Conservation (phyloP, 1,140 invertebrate species). For the Pantala flavescens region DNA sequence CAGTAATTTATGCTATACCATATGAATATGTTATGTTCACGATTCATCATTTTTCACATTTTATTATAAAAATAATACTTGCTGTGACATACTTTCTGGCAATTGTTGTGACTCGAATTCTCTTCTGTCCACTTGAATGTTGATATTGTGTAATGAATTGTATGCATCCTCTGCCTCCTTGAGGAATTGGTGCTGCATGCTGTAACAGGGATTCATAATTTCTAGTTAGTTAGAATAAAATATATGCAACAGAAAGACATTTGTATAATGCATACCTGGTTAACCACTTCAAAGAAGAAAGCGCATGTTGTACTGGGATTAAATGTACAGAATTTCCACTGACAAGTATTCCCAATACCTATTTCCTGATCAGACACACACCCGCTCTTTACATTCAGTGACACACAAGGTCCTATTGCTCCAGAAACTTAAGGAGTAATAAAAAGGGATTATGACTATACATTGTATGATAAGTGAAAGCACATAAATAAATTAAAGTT, state of each 20-base stretch:
- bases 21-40: too few species aligned
- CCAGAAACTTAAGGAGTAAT: slow-evolving; percentile 65
- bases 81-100: slow-evolving; percentile 81
- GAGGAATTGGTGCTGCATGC: slow-evolving; percentile 88
- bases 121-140: slow-evolving; percentile 89
- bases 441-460: background rate
- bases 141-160: slow-evolving; percentile 99
- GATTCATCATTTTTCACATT: too few species aligned
- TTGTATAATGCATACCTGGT: slow-evolving; percentile 46
- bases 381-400: slow-evolving; percentile 77
- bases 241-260: background rate
- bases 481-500: too few species aligned
- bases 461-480: too few species aligned
- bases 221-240: background rate
- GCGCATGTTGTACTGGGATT: slow-evolving; percentile 86
- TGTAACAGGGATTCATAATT: slow-evolving; percentile 32
- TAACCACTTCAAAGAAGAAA: slow-evolving; percentile 96
- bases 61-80: too few species aligned
- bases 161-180: slow-evolving; percentile 89
- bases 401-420: slow-evolving; percentile 93
- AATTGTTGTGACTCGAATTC: slow-evolving; percentile 92
- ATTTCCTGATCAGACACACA: slow-evolving; percentile 94
- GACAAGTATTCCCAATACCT: slow-evolving; percentile 91
- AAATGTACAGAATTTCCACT: slow-evolving; percentile 97
- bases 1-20: too few species aligned